These are phyloP conservation scores for Fundulus diaphanus DNA, from an alignment of 2,797 vertebrate species.

Conservation along the genomic window DNA sequence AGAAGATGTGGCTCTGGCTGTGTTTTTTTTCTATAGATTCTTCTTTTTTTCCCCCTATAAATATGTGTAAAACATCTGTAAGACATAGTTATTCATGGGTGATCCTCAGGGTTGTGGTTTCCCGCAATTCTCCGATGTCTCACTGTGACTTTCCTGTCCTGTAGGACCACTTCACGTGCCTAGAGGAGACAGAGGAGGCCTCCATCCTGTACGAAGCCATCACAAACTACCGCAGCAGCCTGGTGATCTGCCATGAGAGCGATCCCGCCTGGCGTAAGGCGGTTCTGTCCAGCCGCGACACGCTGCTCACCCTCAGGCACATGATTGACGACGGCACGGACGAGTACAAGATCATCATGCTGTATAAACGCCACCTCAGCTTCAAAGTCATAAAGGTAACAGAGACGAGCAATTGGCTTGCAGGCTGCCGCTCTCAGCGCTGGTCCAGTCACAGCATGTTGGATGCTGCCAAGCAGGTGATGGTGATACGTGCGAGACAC, in stretches of 20 bases:
- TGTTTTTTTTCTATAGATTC: not conserved
- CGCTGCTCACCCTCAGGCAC: constrained; percentile 92
- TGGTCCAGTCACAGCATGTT: not conserved
- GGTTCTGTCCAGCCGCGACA: constrained; percentile 91
- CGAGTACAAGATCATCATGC: constrained; percentile 99
- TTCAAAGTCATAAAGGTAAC: constrained; percentile 98
- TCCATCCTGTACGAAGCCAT: constrained; percentile 91
- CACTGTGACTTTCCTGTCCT: not conserved
- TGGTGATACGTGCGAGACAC: not conserved
- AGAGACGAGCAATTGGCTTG: not conserved
- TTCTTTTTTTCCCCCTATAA: not conserved
- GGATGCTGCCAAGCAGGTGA: not conserved
- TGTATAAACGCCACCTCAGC: constrained; percentile 94
- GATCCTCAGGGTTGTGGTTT: not conserved
- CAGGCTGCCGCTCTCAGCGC: not conserved
- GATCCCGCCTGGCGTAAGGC: constrained; percentile 95
- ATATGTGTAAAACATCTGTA: not conserved
- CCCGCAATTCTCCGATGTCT: not conserved
- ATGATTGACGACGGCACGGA: constrained; percentile 95
- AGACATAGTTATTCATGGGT: not conserved
- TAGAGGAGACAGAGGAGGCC: constrained; percentile 95
- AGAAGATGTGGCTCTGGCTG: not conserved
- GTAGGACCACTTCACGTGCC: constrained; percentile 97
- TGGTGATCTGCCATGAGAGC: constrained; percentile 96
- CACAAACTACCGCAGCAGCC: constrained; percentile 88